Evolutionary conservation across 2,888 invertebrate species (phyloP).

Genomic region (Prosapia bicincta): DNA sequence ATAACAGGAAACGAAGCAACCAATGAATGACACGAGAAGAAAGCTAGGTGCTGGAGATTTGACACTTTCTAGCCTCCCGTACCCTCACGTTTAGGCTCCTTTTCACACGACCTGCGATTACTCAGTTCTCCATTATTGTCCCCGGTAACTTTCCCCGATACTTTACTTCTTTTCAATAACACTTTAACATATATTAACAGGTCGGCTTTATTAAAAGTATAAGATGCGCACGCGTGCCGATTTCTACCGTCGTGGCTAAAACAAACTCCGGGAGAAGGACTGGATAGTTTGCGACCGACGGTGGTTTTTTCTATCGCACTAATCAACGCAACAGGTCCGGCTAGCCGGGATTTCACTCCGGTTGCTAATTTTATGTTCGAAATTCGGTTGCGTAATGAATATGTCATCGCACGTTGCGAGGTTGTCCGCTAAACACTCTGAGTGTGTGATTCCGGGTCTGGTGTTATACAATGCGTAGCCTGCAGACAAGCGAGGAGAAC

Average conservation of each 20-base stretch:
- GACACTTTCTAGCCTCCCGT: not conserved
- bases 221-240: not conserved
- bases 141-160: not conserved
- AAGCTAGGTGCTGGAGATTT: too few relatives aligned
- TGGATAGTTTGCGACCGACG: not conserved
- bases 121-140: not conserved
- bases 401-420: not conserved
- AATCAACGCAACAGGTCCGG: not conserved
- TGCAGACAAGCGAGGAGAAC: too few relatives aligned
- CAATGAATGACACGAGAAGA: too few relatives aligned
- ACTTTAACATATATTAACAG: not conserved
- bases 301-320: not conserved
- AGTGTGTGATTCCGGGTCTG: too few relatives aligned
- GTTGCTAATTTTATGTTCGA: not conserved
- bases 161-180: not conserved
- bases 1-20: too few relatives aligned
- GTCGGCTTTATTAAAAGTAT: not conserved
- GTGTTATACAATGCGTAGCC: too few relatives aligned
- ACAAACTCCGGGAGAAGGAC: not conserved
- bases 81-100: not conserved
- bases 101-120: not conserved
- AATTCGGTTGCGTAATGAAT: not conserved
- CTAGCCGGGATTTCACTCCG: not conserved
- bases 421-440: too few relatives aligned
- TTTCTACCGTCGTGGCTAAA: not conserved